Evolutionary conservation across 2,888 invertebrate species (phyloP), one percentile per base, ranked within the genome.

Genomic region (Tolmerus cingulatus): DNA sequence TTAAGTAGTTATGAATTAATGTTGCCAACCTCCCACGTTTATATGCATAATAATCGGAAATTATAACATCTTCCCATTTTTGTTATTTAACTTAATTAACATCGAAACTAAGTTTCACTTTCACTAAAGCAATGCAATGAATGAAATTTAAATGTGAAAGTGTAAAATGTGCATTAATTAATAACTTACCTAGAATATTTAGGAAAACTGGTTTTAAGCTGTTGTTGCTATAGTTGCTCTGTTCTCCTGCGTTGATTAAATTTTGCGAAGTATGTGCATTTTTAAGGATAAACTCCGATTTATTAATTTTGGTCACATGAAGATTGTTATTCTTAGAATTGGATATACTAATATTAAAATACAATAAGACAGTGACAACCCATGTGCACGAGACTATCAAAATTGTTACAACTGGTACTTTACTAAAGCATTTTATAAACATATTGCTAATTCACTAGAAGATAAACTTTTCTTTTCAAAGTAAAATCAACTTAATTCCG

Each of bases 151-250:
- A 51, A 51, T 51, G 51, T 51, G 51, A 51, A 51, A 51, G 51
- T 51, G 16, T 16, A 51, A 51, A 51, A 51, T n/a, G 5, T n/a
- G 51, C 51, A 51, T 51, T 51, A 51, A 51, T 51, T 51, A 51
- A 19, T 7, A 19, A 74, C 76, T 12, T 1, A 76, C 76, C 76
- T 34, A 76, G n/a, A 76, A n/a, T 76, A 34, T 76, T 76, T 8
- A 76, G 40, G 40, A 76, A 76, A 37, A 76, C 76, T 14, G 76
- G 76, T 76, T 76, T 76, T 40, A 76, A 76, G 76, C 76, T 76
- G 37, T 76, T 27, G 30, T 76, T 76, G 9, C 27, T 30, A 76
- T 40, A 34, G 16, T n/a, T 5, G 1, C 16, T 40, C 14, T 12
- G 76, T 14, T 76, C 76, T 5, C 5, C 27, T 0, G 12, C 14